phyloP scores from a whole-genome alignment of 2,113 vertebrate species.

The Catharus fuscescens region DNA sequence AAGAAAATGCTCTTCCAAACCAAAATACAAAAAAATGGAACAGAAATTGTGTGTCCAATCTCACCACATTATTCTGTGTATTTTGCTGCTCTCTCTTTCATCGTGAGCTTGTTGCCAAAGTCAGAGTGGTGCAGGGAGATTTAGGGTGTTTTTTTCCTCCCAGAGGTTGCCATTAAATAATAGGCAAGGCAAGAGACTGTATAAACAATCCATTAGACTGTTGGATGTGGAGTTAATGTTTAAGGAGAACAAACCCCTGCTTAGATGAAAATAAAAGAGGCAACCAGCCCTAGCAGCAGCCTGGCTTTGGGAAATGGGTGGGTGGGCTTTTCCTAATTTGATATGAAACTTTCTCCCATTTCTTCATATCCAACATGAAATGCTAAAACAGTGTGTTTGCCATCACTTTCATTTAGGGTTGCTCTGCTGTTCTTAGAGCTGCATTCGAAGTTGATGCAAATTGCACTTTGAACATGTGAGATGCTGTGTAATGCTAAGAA shows the following conservation, averaged over 20 bases:
- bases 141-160: not conserved
- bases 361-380: not conserved
- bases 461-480: not conserved
- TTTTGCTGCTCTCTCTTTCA: not conserved
- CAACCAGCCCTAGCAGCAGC: not conserved
- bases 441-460: not conserved
- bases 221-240: not conserved
- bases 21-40: not conserved
- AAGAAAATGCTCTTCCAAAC: not conserved
- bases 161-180: not conserved
- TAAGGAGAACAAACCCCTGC: not conserved
- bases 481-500: not conserved
- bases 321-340: not conserved
- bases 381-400: not conserved
- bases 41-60: not conserved
- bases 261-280: not conserved
- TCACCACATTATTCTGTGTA: not conserved
- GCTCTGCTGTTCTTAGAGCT: not conserved
- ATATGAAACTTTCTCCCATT: not conserved
- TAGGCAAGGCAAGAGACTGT: not conserved
- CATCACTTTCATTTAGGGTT: not conserved
- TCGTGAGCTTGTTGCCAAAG: not conserved
- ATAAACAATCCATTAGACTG: not conserved
- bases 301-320: not conserved
- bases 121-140: not conserved